These are phyloP conservation scores for Anagyrus pseudococci DNA, from an alignment of 2,888 invertebrate species.

Conservation along the genomic window DNA sequence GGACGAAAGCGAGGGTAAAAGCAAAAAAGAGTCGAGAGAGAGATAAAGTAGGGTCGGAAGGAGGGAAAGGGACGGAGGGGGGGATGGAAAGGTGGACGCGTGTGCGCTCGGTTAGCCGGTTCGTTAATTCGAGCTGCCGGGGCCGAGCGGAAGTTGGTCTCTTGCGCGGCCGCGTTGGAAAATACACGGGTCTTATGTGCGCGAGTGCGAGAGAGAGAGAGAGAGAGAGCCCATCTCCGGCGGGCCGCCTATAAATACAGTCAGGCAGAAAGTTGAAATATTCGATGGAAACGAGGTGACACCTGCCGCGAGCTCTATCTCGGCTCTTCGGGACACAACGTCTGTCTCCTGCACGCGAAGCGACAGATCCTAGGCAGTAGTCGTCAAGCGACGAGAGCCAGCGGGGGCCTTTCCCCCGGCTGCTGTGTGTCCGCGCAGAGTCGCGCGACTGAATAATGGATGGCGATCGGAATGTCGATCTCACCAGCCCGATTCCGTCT, in stretches of 20 bases:
- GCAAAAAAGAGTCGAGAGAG: not conserved
- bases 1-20: no score
- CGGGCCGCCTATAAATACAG: slow-evolving; percentile 46
- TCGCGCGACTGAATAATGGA: no score
- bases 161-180: slow-evolving; percentile 5
- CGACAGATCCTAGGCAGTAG: no score
- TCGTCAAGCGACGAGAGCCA: no score
- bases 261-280: slow-evolving; percentile 42
- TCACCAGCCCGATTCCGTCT: no score
- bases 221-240: slow-evolving; percentile 1
- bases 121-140: slow-evolving; percentile 29
- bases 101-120: not conserved
- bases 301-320: slow-evolving; percentile 43
- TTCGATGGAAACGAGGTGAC: slow-evolving; percentile 47
- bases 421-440: no score
- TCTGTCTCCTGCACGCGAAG: not conserved
- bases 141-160: slow-evolving; percentile 28
- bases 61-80: no score
- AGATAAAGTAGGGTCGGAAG: no score
- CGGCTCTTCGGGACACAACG: not conserved
- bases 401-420: no score
- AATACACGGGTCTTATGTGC: slow-evolving; percentile 3
- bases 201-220: no score
- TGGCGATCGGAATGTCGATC: no score
- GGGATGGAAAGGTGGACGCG: not conserved